These are phyloP conservation scores for Eptesicus fuscus DNA, from an alignment of 2,113 vertebrate genomes.

Conservation along the genomic window DNA sequence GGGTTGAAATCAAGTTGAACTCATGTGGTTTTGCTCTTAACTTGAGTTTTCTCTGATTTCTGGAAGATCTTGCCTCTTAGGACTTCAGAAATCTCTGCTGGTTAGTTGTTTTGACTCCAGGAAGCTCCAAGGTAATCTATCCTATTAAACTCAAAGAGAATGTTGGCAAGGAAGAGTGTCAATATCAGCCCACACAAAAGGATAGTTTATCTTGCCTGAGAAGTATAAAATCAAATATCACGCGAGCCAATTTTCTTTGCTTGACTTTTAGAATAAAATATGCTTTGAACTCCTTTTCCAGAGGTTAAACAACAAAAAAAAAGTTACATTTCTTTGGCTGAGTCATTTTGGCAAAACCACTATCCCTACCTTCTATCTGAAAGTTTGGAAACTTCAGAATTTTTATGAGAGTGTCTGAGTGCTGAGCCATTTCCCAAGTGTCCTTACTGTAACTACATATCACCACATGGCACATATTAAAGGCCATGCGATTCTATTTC, in stretches of 20 bases:
- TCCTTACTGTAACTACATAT: neutral
- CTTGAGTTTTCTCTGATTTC: conserved; percentile 27
- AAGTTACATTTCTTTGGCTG: neutral
- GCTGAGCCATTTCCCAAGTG: neutral
- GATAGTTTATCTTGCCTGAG: neutral
- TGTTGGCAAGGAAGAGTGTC: neutral
- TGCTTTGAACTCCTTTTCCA: conserved; percentile 33
- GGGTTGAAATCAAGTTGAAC: conserved; percentile 26
- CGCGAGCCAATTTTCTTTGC: neutral
- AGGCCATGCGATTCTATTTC: neutral
- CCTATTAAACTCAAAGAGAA: conserved; percentile 20
- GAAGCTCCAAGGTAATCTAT: conserved; percentile 34
- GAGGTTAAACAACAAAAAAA: neutral
- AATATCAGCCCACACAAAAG: neutral
- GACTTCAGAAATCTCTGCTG: neutral
- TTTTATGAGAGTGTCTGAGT: neutral
- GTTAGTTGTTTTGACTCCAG: conserved; percentile 32
- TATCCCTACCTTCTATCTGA: neutral
- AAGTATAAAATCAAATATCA: conserved; percentile 29
- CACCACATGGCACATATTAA: neutral
- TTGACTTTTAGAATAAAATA: conserved; percentile 42
- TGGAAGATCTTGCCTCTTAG: neutral
- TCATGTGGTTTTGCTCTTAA: neutral
- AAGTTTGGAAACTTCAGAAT: neutral
- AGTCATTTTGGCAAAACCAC: neutral